A percentile compares a stretch with the other conserved stretches of the same genome.
phyloP scores from a whole-genome alignment of 1,140 invertebrate genomes.

The Bombus picipes region DNA sequence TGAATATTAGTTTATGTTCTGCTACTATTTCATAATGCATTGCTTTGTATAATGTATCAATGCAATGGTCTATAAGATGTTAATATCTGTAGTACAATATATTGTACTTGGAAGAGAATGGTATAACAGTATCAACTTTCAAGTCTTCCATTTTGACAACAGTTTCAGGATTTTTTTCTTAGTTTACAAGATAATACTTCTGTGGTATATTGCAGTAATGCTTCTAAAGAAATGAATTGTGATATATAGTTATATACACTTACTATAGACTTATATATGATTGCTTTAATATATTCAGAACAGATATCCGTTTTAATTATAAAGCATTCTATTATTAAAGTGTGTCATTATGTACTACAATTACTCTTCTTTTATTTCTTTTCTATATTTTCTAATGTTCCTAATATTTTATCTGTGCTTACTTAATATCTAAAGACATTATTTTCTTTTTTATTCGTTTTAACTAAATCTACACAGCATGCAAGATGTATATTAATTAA shows the following conservation, averaged over 20 bases:
- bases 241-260: slow-evolving; percentile 24
- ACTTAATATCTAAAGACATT: not conserved
- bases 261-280: not conserved
- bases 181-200: not conserved
- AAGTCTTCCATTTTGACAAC: slow-evolving; percentile 69
- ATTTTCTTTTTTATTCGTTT: not conserved
- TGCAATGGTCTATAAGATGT: slow-evolving; percentile 2
- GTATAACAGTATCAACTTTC: slow-evolving; percentile 49
- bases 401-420: slow-evolving; percentile 5
- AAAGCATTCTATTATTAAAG: slow-evolving; percentile 14
- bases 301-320: not conserved
- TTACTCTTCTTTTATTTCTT: not conserved
- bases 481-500: slow-evolving; percentile 10
- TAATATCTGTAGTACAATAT: slow-evolving; percentile 1
- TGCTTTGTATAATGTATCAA: not conserved
- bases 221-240: slow-evolving; percentile 27
- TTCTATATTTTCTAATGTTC: slow-evolving; percentile 8
- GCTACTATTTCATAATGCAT: not conserved
- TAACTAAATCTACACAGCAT: not conserved
- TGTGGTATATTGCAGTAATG: not conserved
- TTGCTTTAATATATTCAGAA: slow-evolving; percentile 5
- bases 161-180: slow-evolving; percentile 6
- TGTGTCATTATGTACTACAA: slow-evolving; percentile 5
- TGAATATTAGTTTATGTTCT: slow-evolving; percentile 1
- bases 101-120: slow-evolving; percentile 52